Evolutionary conservation across 2,888 invertebrate genomes (phyloP).

Genomic region (Herminia tarsipennalis): DNA sequence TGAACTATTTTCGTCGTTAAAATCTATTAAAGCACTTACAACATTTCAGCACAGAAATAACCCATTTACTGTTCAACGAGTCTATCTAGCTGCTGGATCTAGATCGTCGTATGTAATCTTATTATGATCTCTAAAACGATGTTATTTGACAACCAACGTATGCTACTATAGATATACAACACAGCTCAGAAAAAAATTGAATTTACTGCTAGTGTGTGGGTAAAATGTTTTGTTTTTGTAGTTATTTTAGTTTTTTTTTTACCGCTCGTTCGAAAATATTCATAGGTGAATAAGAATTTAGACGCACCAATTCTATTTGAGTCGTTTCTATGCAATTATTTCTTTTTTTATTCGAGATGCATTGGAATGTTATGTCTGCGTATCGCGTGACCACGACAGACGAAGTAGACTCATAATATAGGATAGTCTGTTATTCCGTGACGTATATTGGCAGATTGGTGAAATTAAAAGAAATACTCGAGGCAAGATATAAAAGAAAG

Average conservation of each 20-base stretch:
- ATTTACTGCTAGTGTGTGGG: slow-evolving; percentile 24
- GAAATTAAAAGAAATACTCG: not conserved
- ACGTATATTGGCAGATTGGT: too few species aligned
- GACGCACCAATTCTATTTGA: not conserved
- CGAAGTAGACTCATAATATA: too few species aligned
- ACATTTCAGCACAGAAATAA: not conserved
- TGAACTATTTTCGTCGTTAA: too few species aligned
- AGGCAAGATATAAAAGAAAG: not conserved
- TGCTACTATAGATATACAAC: slow-evolving; percentile 12
- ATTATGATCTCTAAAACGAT: slow-evolving; percentile 14
- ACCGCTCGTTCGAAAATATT: slow-evolving; percentile 41
- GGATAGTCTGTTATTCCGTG: too few species aligned
- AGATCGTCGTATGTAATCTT: slow-evolving; percentile 12
- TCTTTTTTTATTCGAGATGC: not conserved
- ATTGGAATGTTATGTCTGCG: not conserved
- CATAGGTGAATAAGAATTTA: slow-evolving; percentile 9
- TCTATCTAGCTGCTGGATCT: slow-evolving; percentile 3
- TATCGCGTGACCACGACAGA: not conserved
- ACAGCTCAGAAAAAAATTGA: slow-evolving; percentile 25
- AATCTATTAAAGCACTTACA: too few species aligned
- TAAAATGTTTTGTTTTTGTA: slow-evolving; percentile 38
- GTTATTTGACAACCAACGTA: slow-evolving; percentile 16
- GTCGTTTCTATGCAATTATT: slow-evolving; percentile 12
- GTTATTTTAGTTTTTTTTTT: slow-evolving; percentile 33
- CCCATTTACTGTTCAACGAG: slow-evolving; percentile 18